These are phyloP conservation scores for Corythornis madagascariensis DNA, from an alignment of 2,113 vertebrate species.

Conservation along the genomic window DNA sequence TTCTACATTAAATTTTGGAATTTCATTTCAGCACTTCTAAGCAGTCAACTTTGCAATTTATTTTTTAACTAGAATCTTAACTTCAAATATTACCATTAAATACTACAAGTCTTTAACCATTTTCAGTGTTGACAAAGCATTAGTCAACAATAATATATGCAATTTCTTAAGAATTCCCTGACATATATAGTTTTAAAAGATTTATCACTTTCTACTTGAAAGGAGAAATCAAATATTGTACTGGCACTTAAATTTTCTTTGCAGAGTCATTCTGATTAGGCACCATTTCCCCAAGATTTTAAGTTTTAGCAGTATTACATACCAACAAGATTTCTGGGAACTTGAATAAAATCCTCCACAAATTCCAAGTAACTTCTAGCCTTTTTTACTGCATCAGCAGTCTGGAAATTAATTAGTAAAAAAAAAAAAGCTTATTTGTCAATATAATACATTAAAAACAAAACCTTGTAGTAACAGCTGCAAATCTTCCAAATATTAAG, in stretches of 20 bases:
- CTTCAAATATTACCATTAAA: background rate
- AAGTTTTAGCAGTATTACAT: conserved; percentile 71
- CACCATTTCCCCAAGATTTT: background rate
- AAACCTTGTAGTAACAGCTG: background rate
- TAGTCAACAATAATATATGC: background rate
- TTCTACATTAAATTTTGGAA: background rate
- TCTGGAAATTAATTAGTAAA: conserved; percentile 65
- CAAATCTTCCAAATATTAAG: background rate
- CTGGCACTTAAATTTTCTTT: background rate
- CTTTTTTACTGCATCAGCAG: conserved; percentile 84
- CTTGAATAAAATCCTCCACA: conserved; percentile 86
- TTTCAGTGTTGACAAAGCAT: background rate
- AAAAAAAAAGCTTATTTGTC: background rate
- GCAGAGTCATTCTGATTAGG: background rate
- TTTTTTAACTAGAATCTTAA: background rate
- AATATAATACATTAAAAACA: background rate
- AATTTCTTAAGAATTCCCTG: background rate
- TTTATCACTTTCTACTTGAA: background rate
- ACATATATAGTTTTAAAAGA: background rate
- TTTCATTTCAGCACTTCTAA: background rate
- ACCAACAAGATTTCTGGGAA: conserved; percentile 86
- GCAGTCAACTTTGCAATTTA: background rate
- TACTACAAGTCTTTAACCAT: background rate
- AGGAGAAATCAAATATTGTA: background rate
- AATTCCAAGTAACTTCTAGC: conserved; percentile 87